Conservation (phyloP, 2,888 invertebrate genomes). For the Morpho deidamia region DNA sequence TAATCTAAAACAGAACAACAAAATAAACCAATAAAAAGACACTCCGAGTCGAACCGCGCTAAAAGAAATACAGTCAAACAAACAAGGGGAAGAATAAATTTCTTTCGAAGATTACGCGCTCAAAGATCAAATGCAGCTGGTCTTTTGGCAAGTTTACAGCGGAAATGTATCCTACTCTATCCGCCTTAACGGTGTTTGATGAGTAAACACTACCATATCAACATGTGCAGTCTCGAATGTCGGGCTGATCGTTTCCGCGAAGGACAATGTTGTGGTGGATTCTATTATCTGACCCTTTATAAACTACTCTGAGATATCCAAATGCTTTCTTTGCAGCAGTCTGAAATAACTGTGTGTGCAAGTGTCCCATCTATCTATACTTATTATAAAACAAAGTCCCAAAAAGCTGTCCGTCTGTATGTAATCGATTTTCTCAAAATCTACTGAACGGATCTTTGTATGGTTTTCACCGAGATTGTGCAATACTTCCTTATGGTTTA, state of each 20-base stretch:
- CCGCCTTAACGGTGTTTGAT: constrained; percentile 16
- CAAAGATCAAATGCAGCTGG: constrained; percentile 21
- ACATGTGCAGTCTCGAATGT: background rate
- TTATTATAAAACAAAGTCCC: no score
- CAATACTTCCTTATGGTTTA: no score
- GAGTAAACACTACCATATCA: constrained; percentile 12
- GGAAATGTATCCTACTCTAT: constrained; percentile 23
- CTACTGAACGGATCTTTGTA: no score
- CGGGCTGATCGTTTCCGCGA: constrained; percentile 13
- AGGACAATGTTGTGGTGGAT: background rate
- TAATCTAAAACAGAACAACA: constrained; percentile 1
- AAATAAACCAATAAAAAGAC: constrained; percentile 13
- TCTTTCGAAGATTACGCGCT: constrained; percentile 7
- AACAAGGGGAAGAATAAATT: constrained; percentile 25
- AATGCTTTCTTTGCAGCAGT: no score
- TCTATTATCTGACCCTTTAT: no score
- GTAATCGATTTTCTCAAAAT: no score
- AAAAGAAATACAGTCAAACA: background rate
- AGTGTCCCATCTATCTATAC: no score
- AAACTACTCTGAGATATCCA: no score
- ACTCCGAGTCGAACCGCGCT: background rate
- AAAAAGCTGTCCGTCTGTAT: no score
- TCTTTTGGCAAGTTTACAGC: constrained; percentile 17
- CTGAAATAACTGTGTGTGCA: no score
- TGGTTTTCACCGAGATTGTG: no score